phyloP scores from a whole-genome alignment of 2,888 invertebrate genomes.

The Nasonovia ribisnigri region DNA sequence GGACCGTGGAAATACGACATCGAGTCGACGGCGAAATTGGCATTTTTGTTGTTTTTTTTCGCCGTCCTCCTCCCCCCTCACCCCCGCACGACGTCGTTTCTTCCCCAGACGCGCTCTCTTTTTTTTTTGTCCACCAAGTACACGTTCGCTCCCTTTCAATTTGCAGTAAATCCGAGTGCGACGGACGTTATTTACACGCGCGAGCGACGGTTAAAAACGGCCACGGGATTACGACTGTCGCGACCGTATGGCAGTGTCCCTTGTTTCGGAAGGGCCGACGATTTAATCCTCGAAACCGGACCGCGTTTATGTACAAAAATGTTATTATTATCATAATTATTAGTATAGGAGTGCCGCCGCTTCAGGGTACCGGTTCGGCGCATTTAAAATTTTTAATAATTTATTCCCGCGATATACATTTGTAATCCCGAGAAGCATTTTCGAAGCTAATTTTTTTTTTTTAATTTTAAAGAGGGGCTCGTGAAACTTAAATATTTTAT shows the following conservation, averaged over 20 bases:
- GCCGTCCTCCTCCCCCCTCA: too few species aligned
- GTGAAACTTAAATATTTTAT: too few species aligned
- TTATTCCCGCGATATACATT: too few species aligned
- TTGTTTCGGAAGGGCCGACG: not conserved
- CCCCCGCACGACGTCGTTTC: not conserved
- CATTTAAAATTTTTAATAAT: not conserved
- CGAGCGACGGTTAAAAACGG: not conserved
- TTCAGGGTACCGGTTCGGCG: not conserved
- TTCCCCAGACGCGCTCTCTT: not conserved
- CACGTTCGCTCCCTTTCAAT: slow-evolving; percentile 27
- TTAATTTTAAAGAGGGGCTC: not conserved
- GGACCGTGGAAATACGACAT: not conserved
- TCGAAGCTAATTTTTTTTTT: not conserved
- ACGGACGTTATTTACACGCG: slow-evolving; percentile 33
- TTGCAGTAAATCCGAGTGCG: slow-evolving; percentile 51
- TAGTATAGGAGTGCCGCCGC: not conserved
- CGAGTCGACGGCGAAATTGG: slow-evolving; percentile 12
- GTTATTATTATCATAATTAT: not conserved
- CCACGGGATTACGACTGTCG: not conserved
- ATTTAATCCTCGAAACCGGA: not conserved
- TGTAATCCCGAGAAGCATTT: too few species aligned
- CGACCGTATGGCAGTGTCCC: not conserved
- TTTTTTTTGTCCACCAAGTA: not conserved
- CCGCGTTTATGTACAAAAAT: not conserved
- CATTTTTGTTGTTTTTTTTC: slow-evolving; percentile 35